phyloP scores from a whole-genome alignment of 1,140 invertebrate genomes.

The Platorchestia sp. region DNA sequence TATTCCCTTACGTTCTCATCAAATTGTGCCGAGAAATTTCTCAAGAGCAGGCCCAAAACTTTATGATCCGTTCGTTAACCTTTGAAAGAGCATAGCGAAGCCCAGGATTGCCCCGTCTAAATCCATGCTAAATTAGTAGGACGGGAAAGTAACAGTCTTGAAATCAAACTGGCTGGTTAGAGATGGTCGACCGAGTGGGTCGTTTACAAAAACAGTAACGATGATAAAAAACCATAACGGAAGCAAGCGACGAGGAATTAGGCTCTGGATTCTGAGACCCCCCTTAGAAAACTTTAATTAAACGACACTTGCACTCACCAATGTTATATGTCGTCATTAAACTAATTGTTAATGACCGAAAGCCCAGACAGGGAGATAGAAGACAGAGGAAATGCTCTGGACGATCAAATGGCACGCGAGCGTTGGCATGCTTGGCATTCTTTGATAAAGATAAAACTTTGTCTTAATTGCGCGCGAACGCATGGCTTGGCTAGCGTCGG shows the following conservation, averaged over 20 bases:
- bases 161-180: neutral
- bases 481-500: conserved; percentile 25
- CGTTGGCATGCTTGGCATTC: conserved; percentile 22
- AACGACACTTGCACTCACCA: neutral
- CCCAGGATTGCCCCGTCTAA: neutral
- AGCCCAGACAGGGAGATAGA: neutral
- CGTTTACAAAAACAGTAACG: neutral
- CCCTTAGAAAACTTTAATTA: conserved; percentile 3
- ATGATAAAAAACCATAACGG: neutral
- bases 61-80: conserved; percentile 47
- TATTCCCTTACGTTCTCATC: conserved; percentile 44
- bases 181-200: neutral
- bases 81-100: conserved; percentile 1
- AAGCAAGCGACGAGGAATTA: neutral
- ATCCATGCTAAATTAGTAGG: conserved; percentile 1
- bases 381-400: neutral
- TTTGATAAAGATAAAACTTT: conserved; percentile 27
- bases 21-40: conserved; percentile 25
- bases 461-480: conserved; percentile 31
- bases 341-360: neutral
- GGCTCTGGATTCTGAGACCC: neutral
- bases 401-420: conserved; percentile 26
- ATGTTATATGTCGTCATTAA: neutral
- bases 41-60: conserved; percentile 26
- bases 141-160: neutral